Conservation (phyloP, 2,113 vertebrate genomes). For the human (Homo sapiens) region GRCh38 chr4:156767501-156768000, state of each 20-base stretch:
- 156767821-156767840: slow-evolving; percentile 94
- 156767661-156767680: background rate
- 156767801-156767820: slow-evolving; percentile 95
- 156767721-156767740: background rate
- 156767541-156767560: background rate
- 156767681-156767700: background rate
- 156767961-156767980: slow-evolving; percentile 95
- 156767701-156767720: background rate
- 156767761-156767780: slow-evolving; percentile 89
- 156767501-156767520: background rate
- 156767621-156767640: background rate
- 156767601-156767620: background rate
- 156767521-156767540: background rate
- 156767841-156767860: slow-evolving; percentile 98
- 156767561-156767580: background rate
- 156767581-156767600: background rate
- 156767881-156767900: slow-evolving; percentile 98
- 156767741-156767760: background rate
- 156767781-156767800: slow-evolving; percentile 93
- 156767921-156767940: slow-evolving; percentile 97
- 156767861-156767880: slow-evolving; percentile 97
- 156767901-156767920: slow-evolving; percentile 94
- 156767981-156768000: slow-evolving; percentile 90
- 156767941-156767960: slow-evolving; percentile 95
- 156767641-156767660: background rate